Percentiles rank a stretch among this genome's conserved stretches.
Evolutionary conservation across 2,113 vertebrate species (phyloP).

Genomic region (Xiphophorus maculatus): DNA sequence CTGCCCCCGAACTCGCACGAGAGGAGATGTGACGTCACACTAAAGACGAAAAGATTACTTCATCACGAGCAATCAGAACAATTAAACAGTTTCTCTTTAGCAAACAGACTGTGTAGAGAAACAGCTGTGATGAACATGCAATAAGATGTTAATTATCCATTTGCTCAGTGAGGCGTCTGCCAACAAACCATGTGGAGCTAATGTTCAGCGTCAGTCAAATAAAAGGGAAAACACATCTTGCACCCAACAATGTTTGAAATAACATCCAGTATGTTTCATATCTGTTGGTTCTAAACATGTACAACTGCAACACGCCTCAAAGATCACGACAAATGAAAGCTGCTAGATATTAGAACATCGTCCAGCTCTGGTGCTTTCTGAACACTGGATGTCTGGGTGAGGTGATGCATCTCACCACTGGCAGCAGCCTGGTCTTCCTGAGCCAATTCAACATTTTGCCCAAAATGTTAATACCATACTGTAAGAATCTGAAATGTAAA

Average conservation of each 20-base stretch:
- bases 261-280: neutral
- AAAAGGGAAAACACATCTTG: neutral
- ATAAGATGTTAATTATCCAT: slow-evolving; percentile 2
- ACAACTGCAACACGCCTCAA: neutral
- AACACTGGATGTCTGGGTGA: no score
- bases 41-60: neutral
- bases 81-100: neutral
- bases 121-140: neutral
- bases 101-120: slow-evolving; percentile 1
- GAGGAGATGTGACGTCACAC: neutral
- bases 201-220: neutral
- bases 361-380: neutral
- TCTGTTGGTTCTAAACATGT: neutral
- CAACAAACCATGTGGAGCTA: slow-evolving; percentile 4
- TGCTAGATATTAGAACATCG: no score
- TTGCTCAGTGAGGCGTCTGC: neutral
- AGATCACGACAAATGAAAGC: neutral
- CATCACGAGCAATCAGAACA: neutral
- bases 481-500: no score
- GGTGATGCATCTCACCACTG: no score
- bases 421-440: no score
- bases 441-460: no score
- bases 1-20: neutral
- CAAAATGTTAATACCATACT: no score
- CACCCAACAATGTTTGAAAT: neutral